Conservation (phyloP, 2,888 invertebrate genomes). For the Metopia argyrocephala region DNA sequence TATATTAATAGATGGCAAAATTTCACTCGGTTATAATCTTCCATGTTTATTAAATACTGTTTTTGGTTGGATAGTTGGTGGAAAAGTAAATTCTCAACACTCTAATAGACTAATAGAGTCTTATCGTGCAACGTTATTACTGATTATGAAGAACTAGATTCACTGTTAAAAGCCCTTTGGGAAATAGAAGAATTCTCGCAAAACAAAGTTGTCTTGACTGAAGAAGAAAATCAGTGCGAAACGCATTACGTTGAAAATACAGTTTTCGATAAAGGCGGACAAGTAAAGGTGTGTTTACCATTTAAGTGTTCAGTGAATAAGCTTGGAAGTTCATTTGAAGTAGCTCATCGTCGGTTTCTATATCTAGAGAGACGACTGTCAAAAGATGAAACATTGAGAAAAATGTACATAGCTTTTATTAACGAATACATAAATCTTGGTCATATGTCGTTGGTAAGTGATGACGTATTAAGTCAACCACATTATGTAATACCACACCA, state of each 20-base stretch:
- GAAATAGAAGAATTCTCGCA: neutral
- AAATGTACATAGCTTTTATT: slow-evolving; percentile 32
- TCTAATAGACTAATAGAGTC: slow-evolving; percentile 6
- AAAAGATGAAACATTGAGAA: slow-evolving; percentile 21
- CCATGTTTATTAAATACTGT: neutral
- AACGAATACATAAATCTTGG: slow-evolving; percentile 22
- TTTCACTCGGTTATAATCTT: neutral
- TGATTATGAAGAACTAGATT: neutral
- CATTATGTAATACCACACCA: slow-evolving; percentile 47
- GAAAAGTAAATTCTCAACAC: neutral
- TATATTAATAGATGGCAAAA: neutral
- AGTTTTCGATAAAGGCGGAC: neutral
- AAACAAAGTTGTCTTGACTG: neutral
- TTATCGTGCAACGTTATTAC: neutral
- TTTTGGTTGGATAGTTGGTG: neutral
- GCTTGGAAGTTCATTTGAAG: slow-evolving; percentile 34
- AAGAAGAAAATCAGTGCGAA: slow-evolving; percentile 21
- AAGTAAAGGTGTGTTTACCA: slow-evolving; percentile 15
- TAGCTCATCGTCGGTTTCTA: slow-evolving; percentile 26
- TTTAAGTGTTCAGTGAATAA: neutral
- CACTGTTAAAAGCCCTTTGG: neutral
- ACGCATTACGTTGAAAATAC: neutral
- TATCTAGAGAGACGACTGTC: slow-evolving; percentile 26
- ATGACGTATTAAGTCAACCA: neutral
- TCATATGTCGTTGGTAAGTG: neutral